Percentiles rank a stretch among this genome's conserved stretches.
Conservation (phyloP, 2,888 invertebrate genomes). For the Hypomecis atomaria region DNA sequence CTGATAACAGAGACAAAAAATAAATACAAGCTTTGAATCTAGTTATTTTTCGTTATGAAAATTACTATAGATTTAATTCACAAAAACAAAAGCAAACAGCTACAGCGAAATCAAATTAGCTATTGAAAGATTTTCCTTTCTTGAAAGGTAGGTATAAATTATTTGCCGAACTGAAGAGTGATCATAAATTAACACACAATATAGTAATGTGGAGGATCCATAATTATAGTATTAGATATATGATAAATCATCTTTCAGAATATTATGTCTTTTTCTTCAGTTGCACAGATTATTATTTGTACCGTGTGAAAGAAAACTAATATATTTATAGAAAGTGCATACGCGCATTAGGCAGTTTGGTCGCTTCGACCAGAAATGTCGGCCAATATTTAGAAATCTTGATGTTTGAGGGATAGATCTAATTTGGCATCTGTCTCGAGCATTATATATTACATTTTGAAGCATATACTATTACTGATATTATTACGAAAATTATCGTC, state of each 20-base stretch:
- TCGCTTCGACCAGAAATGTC: slow-evolving; percentile 1
- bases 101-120: not conserved
- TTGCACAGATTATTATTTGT: no score
- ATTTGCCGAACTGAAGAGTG: no score
- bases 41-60: not conserved
- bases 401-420: no score
- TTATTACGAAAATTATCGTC: no score
- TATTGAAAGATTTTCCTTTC: not conserved
- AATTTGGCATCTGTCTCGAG: no score
- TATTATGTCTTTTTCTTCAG: no score
- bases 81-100: slow-evolving; percentile 23
- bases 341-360: slow-evolving; percentile 2
- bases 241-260: no score
- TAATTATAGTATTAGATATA: no score
- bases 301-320: not conserved
- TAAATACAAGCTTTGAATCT: not conserved
- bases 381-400: not conserved
- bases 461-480: no score
- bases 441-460: no score
- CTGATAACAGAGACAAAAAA: not conserved
- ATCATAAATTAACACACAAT: not conserved
- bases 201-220: not conserved
- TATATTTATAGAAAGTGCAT: not conserved
- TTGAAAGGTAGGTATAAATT: no score
- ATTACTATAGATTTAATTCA: slow-evolving; percentile 27